phyloP scores from a whole-genome alignment of 2,797 vertebrate genomes.

The Rhadinocentrus ornatus region DNA sequence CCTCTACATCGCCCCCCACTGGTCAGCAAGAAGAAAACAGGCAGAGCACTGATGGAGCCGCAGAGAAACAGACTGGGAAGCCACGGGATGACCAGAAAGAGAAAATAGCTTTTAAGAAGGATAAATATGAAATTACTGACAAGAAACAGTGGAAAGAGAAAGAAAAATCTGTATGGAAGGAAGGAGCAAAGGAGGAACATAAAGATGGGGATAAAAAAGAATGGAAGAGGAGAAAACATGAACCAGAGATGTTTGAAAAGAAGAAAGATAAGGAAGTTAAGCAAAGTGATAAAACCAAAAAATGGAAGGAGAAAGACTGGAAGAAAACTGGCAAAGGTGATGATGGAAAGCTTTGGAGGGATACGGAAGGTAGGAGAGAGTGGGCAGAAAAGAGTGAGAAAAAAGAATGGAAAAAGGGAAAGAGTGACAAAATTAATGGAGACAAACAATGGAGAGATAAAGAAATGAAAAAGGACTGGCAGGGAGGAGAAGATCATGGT shows the following conservation, averaged over 20 bases:
- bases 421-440: conserved; percentile 45
- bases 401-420: conserved; percentile 54
- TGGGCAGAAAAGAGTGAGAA: conserved; percentile 49
- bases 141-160: conserved; percentile 53
- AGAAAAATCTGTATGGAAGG: conserved; percentile 39
- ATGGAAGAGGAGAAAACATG: conserved; percentile 47
- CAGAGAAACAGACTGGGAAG: conserved; percentile 35
- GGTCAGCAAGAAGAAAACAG: conserved; percentile 59
- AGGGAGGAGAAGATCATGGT: conserved; percentile 36
- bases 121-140: conserved; percentile 30
- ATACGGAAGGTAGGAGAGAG: conserved; percentile 51
- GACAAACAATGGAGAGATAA: conserved; percentile 42
- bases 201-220: conserved; percentile 61
- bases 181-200: conserved; percentile 39
- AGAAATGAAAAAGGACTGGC: conserved; percentile 49
- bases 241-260: conserved; percentile 42
- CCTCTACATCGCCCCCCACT: conserved; percentile 61
- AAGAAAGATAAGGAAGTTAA: conserved; percentile 45
- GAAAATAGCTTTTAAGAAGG: conserved; percentile 48
- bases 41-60: conserved; percentile 12
- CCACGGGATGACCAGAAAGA: conserved; percentile 30
- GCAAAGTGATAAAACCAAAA: conserved; percentile 45
- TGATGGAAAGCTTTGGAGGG: conserved; percentile 63
- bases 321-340: conserved; percentile 65
- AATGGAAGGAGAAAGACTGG: conserved; percentile 58